A percentile compares a stretch with the other conserved stretches of the same genome.
Evolutionary conservation across 2,888 invertebrate genomes (phyloP).

Genomic region (Cantharis rufa): DNA sequence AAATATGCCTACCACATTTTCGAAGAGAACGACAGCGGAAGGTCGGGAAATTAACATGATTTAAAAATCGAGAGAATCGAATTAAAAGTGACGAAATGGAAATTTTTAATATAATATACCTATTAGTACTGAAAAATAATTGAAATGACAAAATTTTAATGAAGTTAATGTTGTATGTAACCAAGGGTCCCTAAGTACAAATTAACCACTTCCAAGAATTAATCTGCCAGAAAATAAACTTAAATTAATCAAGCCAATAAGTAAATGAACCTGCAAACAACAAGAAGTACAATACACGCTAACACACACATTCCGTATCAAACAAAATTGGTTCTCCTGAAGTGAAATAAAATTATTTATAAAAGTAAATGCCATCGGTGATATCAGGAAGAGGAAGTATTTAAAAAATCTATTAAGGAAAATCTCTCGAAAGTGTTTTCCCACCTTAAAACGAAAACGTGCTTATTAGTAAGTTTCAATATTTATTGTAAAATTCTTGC

Average conservation of each 20-base stretch:
- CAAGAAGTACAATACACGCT: background rate
- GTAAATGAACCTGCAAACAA: background rate
- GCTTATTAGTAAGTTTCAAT: too few relatives aligned
- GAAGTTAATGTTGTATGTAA: background rate
- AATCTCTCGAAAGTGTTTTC: too few relatives aligned
- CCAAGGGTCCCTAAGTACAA: background rate
- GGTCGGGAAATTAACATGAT: background rate
- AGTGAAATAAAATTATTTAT: too few relatives aligned
- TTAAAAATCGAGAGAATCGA: background rate
- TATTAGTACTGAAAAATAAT: background rate
- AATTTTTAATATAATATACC: background rate
- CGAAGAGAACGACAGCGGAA: background rate
- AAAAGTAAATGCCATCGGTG: too few relatives aligned
- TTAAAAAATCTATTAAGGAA: too few relatives aligned
- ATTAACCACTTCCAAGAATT: background rate
- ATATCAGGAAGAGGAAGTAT: too few relatives aligned
- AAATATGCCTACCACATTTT: background rate
- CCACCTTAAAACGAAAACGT: too few relatives aligned
- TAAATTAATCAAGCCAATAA: background rate
- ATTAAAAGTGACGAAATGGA: background rate
- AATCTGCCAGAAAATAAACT: background rate
- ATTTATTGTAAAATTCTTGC: too few relatives aligned
- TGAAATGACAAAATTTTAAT: background rate
- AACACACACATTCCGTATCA: background rate
- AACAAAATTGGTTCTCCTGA: too few relatives aligned